phyloP scores from a whole-genome alignment of 2,113 vertebrate species.

The Neofelis nebulosa region DNA sequence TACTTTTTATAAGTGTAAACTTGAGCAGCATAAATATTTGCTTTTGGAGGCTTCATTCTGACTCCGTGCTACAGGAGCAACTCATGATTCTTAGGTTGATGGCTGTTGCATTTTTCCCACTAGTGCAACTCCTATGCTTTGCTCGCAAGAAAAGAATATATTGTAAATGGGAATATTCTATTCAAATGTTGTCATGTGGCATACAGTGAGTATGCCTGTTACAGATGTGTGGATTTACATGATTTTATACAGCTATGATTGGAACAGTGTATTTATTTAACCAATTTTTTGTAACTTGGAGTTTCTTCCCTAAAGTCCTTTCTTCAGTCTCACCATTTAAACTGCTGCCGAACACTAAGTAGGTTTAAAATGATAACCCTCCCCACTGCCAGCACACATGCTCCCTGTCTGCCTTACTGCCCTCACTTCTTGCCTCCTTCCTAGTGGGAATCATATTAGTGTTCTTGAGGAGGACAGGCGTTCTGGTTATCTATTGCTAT shows the following conservation, averaged over 20 bases:
- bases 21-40: not conserved
- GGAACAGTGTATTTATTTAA: not conserved
- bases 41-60: not conserved
- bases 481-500: not conserved
- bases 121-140: not conserved
- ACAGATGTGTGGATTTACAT: not conserved
- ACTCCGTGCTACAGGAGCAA: not conserved
- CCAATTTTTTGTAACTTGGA: not conserved
- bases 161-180: not conserved
- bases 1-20: not conserved
- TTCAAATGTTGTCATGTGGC: not conserved
- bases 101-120: not conserved
- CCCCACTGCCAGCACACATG: accelerated
- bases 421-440: not conserved
- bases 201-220: not conserved
- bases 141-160: constrained; percentile 21
- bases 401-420: not conserved
- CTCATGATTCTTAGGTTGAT: not conserved
- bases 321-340: not conserved
- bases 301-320: not conserved
- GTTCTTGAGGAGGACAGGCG: not conserved
- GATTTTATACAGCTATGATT: not conserved
- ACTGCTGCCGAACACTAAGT: not conserved
- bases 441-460: not conserved
- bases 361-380: not conserved